Evolutionary conservation across 2,797 vertebrate genomes (phyloP).

Genomic region (Ciconia nigra): DNA sequence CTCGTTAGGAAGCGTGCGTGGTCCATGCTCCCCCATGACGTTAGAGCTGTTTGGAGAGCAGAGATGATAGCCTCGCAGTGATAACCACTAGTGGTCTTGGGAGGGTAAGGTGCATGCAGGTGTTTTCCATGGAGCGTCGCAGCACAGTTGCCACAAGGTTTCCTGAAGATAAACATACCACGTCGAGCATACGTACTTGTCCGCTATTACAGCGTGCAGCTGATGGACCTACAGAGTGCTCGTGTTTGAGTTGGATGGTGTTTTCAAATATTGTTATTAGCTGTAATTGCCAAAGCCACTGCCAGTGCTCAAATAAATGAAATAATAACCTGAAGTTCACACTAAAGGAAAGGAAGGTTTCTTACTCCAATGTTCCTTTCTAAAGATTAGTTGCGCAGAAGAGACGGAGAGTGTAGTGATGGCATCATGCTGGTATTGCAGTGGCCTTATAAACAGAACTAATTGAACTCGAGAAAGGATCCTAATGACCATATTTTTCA

Average conservation of each 20-base stretch:
- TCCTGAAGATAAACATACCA: rapidly evolving
- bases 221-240: not conserved
- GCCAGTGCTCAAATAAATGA: not conserved
- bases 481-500: not conserved
- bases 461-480: not conserved
- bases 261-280: not conserved
- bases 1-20: rapidly evolving
- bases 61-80: not conserved
- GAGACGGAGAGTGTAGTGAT: not conserved
- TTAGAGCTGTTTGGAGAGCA: not conserved
- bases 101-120: not conserved
- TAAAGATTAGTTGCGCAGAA: not conserved
- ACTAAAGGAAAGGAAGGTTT: not conserved
- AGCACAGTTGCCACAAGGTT: not conserved
- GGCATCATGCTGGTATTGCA: not conserved
- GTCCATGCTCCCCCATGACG: rapidly evolving
- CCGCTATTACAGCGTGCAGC: rapidly evolving
- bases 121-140: not conserved
- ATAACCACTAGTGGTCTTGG: not conserved
- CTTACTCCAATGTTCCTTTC: not conserved
- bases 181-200: rapidly evolving
- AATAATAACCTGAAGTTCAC: not conserved
- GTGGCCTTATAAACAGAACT: not conserved
- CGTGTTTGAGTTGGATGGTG: not conserved
- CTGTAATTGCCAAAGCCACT: not conserved